phyloP scores from a whole-genome alignment of 2,888 invertebrate genomes.

The Tetropium fuscum region DNA sequence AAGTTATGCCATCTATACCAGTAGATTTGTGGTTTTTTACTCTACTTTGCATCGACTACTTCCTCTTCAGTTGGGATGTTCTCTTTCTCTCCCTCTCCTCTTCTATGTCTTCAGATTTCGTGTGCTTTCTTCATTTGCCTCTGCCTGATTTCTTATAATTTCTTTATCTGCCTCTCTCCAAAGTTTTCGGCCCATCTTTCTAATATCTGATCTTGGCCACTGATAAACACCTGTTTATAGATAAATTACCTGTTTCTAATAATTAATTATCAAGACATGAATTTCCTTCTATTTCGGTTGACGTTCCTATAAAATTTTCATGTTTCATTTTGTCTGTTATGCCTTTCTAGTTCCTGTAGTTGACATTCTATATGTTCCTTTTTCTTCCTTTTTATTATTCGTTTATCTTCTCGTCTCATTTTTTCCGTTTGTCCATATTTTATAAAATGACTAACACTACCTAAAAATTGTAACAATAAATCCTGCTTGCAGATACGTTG shows the following conservation, averaged over 20 bases:
- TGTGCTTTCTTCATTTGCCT: neutral
- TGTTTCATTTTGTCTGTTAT: neutral
- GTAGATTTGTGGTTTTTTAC: no score
- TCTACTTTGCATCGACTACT: conserved; percentile 4
- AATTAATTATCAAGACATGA: neutral
- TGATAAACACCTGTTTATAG: neutral
- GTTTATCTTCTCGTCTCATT: neutral
- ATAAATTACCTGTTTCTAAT: neutral
- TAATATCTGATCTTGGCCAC: neutral
- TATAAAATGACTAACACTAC: neutral
- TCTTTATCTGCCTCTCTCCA: neutral
- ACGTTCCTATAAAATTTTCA: neutral
- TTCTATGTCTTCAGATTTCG: neutral
- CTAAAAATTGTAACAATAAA: neutral
- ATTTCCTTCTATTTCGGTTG: neutral
- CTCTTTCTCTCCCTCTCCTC: neutral
- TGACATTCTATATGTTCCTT: neutral
- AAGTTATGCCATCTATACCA: no score
- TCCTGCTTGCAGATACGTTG: neutral
- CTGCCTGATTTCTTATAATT: neutral
- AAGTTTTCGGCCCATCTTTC: neutral
- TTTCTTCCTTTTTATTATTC: neutral
- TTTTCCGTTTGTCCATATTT: no score
- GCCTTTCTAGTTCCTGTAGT: neutral
- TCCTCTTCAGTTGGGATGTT: neutral